These are phyloP conservation scores for Drosophila lacteicornis DNA, from an alignment of 1,140 invertebrate genomes.

Conservation along the genomic window DNA sequence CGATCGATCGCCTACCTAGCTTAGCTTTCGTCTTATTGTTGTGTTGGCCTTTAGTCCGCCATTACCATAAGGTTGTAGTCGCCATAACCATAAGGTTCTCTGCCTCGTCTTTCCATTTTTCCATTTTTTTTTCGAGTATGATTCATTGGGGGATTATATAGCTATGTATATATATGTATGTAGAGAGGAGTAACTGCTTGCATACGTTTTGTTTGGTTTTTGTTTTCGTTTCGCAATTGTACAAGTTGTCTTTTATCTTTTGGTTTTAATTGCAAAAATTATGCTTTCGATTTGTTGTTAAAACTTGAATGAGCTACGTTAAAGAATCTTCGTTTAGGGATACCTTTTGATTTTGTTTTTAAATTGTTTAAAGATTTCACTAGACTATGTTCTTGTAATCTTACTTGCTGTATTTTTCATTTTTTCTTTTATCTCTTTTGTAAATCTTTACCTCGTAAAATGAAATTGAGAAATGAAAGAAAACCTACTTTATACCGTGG, in stretches of 20 bases:
- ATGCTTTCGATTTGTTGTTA: conserved; percentile 61
- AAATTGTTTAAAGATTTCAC: conserved; percentile 54
- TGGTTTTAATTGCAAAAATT: conserved; percentile 66
- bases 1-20: conserved; percentile 69
- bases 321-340: conserved; percentile 47
- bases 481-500: conserved; percentile 41
- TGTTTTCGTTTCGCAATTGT: conserved; percentile 51
- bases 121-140: conserved; percentile 52
- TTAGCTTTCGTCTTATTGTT: conserved; percentile 68
- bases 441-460: conserved; percentile 44
- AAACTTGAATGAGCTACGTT: conserved; percentile 80
- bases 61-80: conserved; percentile 38
- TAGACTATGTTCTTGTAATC: conserved; percentile 55
- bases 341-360: conserved; percentile 60
- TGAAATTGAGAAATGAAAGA: conserved; percentile 53
- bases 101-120: conserved; percentile 1
- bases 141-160: conserved; percentile 60
- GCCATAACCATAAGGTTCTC: conserved; percentile 3
- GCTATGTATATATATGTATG: conserved; percentile 71
- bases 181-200: conserved; percentile 73
- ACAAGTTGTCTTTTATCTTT: conserved; percentile 56
- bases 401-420: conserved; percentile 14
- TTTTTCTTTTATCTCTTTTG: conserved; percentile 15
- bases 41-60: conserved; percentile 34
- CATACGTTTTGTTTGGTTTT: conserved; percentile 45